These are phyloP conservation scores for Romanogobio albipinnatus DNA, from an alignment of 2,113 vertebrate genomes.

Conservation along the genomic window DNA sequence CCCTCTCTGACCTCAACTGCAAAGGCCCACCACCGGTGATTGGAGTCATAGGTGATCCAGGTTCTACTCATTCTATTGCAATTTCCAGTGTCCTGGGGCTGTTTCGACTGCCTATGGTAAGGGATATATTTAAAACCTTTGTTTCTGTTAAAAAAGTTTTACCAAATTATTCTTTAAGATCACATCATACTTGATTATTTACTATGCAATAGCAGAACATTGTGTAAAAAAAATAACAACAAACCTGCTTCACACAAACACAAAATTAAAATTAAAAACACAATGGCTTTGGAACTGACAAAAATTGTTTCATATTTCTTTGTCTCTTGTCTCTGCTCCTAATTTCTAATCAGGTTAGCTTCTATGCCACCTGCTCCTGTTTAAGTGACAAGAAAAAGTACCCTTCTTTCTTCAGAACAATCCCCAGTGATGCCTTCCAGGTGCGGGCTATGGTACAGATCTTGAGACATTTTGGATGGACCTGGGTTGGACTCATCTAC, in stretches of 20 bases:
- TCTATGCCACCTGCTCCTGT: constrained; percentile 21
- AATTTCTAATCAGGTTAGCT: constrained; percentile 57
- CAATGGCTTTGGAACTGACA: too few relatives aligned
- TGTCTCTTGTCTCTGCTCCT: not conserved
- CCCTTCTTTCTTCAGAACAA: constrained; percentile 14
- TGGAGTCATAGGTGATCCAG: constrained; percentile 7
- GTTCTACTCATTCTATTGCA: constrained; percentile 4
- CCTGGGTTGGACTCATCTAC: constrained; percentile 52
- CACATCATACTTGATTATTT: not conserved
- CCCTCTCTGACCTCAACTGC: not conserved
- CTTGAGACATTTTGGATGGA: constrained; percentile 58
- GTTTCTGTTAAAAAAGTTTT: not conserved
- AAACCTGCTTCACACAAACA: not conserved
- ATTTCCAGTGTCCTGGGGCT: constrained; percentile 61
- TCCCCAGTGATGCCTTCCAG: constrained; percentile 63
- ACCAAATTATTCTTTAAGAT: too few relatives aligned
- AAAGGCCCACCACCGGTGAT: not conserved
- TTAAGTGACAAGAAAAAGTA: constrained; percentile 4
- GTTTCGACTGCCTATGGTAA: constrained; percentile 68
- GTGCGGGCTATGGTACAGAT: constrained; percentile 64
- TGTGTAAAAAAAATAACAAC: not conserved
- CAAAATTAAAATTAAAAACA: too few relatives aligned
- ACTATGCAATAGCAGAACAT: not conserved
- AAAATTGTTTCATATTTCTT: not conserved
- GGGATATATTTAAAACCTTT: not conserved